Evolutionary conservation across 2,797 vertebrate species (phyloP).

Genomic region (Scarus forsteni): DNA sequence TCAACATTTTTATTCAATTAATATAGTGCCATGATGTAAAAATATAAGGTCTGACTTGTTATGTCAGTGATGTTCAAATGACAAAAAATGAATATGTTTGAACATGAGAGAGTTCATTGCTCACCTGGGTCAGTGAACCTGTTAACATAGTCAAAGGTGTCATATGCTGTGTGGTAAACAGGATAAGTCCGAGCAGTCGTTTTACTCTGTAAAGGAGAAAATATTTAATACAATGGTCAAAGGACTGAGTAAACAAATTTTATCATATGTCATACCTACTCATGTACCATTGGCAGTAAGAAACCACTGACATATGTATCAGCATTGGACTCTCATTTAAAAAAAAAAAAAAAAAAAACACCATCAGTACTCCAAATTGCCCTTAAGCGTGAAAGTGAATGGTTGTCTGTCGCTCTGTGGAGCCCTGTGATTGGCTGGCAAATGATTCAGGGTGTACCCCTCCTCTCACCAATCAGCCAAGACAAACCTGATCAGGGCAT

Average conservation of each 20-base stretch:
- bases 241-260: background rate
- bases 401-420: no score
- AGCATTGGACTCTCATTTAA: no score
- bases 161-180: conserved; percentile 92
- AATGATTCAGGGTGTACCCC: no score
- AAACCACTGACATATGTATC: no score
- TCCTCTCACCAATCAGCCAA: no score
- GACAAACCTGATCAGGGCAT: no score
- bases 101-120: conserved; percentile 4
- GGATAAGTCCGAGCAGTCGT: conserved; percentile 92
- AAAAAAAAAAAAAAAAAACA: no score
- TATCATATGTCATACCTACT: background rate
- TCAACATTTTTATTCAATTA: no score
- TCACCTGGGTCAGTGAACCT: conserved; percentile 90
- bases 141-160: conserved; percentile 89
- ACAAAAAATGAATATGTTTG: background rate
- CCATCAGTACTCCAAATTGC: no score
- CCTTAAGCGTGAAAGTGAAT: no score
- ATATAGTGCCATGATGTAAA: background rate
- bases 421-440: no score
- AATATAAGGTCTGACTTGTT: background rate
- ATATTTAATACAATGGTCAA: background rate
- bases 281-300: no score
- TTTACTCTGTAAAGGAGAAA: conserved; percentile 80
- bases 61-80: background rate